These are phyloP conservation scores for Turritopsis dohrnii DNA, from an alignment of 30 jellyfish, hydroid and myxozoan genomes.

Conservation along the genomic window DNA sequence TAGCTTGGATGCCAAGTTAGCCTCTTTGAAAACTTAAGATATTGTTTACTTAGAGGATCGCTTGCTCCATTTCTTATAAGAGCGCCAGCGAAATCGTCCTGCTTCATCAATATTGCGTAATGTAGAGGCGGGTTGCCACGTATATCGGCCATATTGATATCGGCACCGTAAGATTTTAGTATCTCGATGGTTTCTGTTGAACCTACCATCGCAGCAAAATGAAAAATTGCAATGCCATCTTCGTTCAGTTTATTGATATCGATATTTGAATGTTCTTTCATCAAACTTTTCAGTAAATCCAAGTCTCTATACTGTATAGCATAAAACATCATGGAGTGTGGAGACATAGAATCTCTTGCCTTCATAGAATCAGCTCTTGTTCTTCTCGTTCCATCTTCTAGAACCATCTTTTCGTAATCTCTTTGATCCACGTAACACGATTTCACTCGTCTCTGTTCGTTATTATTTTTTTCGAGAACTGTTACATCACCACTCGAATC, in stretches of 20 bases:
- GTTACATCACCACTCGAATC: neutral
- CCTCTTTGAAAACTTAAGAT: neutral
- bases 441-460: neutral
- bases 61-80: slow-evolving; percentile 4
- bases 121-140: slow-evolving; percentile 28
- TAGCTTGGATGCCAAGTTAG: neutral
- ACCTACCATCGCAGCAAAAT: slow-evolving; percentile 28
- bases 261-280: neutral
- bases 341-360: neutral
- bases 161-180: slow-evolving; percentile 9
- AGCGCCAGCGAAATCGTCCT: slow-evolving; percentile 8
- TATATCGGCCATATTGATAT: neutral
- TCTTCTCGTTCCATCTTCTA: neutral
- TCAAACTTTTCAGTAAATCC: slow-evolving; percentile 3
- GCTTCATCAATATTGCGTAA: slow-evolving; percentile 20
- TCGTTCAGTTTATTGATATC: slow-evolving; percentile 19
- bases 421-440: neutral
- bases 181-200: slow-evolving; percentile 11
- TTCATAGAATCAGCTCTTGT: neutral
- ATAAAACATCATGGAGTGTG: slow-evolving; percentile 7
- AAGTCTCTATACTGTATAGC: slow-evolving; percentile 15
- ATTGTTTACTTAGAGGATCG: neutral
- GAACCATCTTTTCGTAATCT: neutral
- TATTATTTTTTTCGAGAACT: neutral
- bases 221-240: slow-evolving; percentile 18